Conservation (phyloP, 2,113 vertebrate genomes). For the Alligator sinensis region DNA sequence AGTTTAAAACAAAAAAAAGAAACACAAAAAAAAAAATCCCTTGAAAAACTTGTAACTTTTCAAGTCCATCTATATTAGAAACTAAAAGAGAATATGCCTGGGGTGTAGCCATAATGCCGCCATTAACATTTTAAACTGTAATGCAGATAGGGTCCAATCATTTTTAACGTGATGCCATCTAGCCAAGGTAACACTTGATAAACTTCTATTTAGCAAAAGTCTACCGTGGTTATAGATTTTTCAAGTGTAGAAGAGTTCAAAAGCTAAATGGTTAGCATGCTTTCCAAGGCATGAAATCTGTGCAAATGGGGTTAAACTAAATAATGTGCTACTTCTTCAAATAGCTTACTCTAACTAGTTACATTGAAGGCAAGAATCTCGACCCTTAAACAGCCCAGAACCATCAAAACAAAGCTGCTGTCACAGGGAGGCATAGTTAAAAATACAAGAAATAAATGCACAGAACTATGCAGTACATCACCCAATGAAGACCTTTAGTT, state of each 20-base stretch:
- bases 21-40: neutral
- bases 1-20: neutral
- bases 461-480: neutral
- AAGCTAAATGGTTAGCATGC: constrained; percentile 24
- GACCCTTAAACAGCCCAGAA: neutral
- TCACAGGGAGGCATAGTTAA: neutral
- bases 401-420: neutral
- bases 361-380: neutral
- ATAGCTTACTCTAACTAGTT: neutral
- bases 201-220: neutral
- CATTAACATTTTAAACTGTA: neutral
- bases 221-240: constrained; percentile 4
- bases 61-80: neutral
- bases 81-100: neutral
- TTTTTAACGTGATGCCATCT: neutral
- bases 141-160: neutral
- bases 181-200: neutral
- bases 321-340: constrained; percentile 4
- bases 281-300: neutral
- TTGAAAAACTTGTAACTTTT: neutral
- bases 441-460: neutral
- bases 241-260: constrained; percentile 9
- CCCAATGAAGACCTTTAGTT: neutral
- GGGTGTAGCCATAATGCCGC: neutral
- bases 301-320: constrained; percentile 26